These are phyloP conservation scores for Musca vetustissima DNA, from an alignment of 1,140 invertebrate species.

Conservation along the genomic window DNA sequence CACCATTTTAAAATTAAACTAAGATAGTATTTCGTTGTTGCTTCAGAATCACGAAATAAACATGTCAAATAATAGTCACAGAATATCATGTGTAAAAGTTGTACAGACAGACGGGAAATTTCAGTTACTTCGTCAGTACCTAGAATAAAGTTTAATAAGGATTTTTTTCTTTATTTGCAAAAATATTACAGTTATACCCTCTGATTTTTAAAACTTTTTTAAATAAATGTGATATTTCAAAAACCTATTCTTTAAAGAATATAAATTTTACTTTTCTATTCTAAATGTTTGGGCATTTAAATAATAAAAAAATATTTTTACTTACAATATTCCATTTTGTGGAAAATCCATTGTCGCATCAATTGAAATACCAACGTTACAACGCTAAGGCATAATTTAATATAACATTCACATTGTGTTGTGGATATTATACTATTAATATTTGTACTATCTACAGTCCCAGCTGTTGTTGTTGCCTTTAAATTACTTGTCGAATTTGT, in stretches of 20 bases:
- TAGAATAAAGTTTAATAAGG: background rate
- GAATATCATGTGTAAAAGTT: slow-evolving; percentile 43
- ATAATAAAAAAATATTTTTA: background rate
- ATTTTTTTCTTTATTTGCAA: too few species aligned
- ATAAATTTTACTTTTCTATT: too few species aligned
- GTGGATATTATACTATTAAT: background rate
- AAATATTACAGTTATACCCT: too few species aligned
- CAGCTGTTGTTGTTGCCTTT: background rate
- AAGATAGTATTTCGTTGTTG: slow-evolving; percentile 48
- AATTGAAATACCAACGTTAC: slow-evolving; percentile 47
- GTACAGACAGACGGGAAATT: slow-evolving; percentile 43
- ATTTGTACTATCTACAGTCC: background rate
- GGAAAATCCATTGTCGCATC: slow-evolving; percentile 45
- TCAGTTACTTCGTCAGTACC: slow-evolving; percentile 37
- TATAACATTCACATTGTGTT: slow-evolving; percentile 44
- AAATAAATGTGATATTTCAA: too few species aligned
- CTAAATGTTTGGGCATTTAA: background rate
- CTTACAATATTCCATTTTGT: slow-evolving; percentile 33
- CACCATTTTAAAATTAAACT: slow-evolving; percentile 47
- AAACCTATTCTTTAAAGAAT: too few species aligned
- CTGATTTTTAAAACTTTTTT: too few species aligned
- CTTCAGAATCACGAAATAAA: slow-evolving; percentile 46
- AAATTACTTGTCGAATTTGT: background rate
- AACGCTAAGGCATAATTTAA: slow-evolving; percentile 46
- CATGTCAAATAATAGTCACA: slow-evolving; percentile 44